phyloP scores from a whole-genome alignment of 2,113 vertebrate species.

The Dromas ardeola region DNA sequence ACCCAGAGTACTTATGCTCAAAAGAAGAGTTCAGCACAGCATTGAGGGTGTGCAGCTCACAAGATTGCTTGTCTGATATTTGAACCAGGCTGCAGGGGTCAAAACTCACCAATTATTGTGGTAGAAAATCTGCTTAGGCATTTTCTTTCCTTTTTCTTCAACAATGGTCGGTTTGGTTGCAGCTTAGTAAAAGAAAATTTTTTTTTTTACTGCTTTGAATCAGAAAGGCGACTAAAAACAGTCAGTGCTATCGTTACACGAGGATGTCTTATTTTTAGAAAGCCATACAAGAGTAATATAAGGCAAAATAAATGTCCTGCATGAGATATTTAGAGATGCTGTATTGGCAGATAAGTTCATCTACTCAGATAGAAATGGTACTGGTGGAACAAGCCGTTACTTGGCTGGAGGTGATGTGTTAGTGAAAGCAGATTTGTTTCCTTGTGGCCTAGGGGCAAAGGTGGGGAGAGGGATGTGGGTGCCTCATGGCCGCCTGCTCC shows the following conservation, averaged over 20 bases:
- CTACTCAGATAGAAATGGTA: background rate
- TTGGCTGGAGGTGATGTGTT: background rate
- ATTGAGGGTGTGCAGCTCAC: background rate
- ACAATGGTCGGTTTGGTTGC: background rate
- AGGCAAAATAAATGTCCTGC: background rate
- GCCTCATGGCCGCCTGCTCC: background rate
- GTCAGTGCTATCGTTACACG: background rate
- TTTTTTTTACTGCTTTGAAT: background rate
- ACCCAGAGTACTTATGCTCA: background rate
- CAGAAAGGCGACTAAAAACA: background rate
- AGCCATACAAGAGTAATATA: background rate
- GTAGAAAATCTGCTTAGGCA: background rate
- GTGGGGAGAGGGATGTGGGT: background rate
- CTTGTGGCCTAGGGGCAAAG: background rate
- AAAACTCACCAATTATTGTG: background rate
- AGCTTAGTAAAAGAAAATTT: background rate
- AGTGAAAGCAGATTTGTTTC: background rate
- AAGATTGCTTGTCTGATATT: background rate
- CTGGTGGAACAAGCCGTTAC: background rate
- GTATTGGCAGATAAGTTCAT: background rate
- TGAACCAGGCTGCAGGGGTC: background rate
- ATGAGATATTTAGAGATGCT: background rate
- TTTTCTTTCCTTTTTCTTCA: background rate
- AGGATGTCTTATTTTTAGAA: background rate
- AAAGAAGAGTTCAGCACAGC: background rate